phyloP scores from a whole-genome alignment of 2,113 vertebrate species.

The Hirundichthys speculiger region DNA sequence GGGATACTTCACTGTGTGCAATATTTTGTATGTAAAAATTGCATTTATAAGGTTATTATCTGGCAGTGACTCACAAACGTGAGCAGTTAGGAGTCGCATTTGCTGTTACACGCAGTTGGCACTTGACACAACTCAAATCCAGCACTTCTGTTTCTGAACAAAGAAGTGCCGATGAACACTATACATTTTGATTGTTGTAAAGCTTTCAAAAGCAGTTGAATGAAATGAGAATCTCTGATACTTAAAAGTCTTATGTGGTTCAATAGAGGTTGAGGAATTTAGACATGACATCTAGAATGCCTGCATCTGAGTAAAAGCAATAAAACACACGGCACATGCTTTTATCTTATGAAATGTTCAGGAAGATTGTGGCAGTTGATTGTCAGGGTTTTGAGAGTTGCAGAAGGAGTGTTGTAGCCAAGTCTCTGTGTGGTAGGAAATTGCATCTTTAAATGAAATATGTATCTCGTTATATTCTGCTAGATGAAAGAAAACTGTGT shows the following conservation, averaged over 20 bases:
- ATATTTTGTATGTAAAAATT: conserved; percentile 51
- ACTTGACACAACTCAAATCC: conserved; percentile 42
- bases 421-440: conserved; percentile 1
- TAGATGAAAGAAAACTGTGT: background rate
- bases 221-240: background rate
- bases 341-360: conserved; percentile 10
- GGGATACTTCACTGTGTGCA: conserved; percentile 37
- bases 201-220: background rate
- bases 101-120: conserved; percentile 39
- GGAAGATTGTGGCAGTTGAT: conserved; percentile 23
- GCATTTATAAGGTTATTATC: conserved; percentile 58
- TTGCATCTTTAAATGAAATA: background rate
- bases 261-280: conserved; percentile 1
- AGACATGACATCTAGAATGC: conserved; percentile 9
- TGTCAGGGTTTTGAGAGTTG: conserved; percentile 5
- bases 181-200: conserved; percentile 1
- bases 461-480: background rate
- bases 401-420: background rate
- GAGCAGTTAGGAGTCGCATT: conserved; percentile 33
- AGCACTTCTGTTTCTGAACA: conserved; percentile 18
- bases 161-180: conserved; percentile 7
- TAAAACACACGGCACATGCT: conserved; percentile 9
- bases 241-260: background rate
- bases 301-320: background rate
- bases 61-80: conserved; percentile 45